Evolutionary conservation across 2,113 vertebrate genomes (phyloP).

Genomic region (Heliornis fulica): DNA sequence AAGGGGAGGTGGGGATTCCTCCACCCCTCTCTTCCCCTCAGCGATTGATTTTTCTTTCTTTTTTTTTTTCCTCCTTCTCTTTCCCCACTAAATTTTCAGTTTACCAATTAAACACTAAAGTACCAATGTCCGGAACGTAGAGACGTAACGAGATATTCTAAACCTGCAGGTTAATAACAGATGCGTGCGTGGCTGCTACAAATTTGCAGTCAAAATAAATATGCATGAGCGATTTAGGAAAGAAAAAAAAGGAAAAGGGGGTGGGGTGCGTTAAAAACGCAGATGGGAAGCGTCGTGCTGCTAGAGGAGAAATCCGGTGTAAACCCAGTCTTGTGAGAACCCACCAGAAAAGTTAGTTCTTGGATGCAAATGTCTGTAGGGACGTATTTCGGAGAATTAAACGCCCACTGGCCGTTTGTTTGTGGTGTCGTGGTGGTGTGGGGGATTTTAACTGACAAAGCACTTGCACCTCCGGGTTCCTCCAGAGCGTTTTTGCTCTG

Average conservation of each 20-base stretch:
- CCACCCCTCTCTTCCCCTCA: neutral
- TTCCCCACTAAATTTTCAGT: neutral
- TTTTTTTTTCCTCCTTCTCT: neutral
- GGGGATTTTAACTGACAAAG: neutral
- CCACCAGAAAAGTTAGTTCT: slow-evolving; percentile 14
- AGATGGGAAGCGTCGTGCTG: slow-evolving; percentile 8
- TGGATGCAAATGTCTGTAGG: neutral
- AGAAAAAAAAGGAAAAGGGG: too few relatives aligned
- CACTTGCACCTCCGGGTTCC: neutral
- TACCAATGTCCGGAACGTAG: neutral
- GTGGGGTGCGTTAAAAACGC: neutral
- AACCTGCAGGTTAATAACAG: slow-evolving; percentile 32
- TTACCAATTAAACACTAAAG: slow-evolving; percentile 4
- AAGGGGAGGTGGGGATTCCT: neutral
- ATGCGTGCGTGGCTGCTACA: neutral
- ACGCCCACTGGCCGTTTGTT: neutral
- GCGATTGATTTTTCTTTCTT: neutral
- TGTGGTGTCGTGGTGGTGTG: neutral
- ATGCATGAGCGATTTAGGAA: slow-evolving; percentile 50
- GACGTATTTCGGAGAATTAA: neutral
- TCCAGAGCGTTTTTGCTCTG: neutral
- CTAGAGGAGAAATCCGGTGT: neutral
- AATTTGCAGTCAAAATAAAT: slow-evolving; percentile 42
- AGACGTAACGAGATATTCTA: neutral
- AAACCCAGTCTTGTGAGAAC: neutral